Conservation (phyloP, 1,140 invertebrate species). For the Globodera rostochiensis region DNA sequence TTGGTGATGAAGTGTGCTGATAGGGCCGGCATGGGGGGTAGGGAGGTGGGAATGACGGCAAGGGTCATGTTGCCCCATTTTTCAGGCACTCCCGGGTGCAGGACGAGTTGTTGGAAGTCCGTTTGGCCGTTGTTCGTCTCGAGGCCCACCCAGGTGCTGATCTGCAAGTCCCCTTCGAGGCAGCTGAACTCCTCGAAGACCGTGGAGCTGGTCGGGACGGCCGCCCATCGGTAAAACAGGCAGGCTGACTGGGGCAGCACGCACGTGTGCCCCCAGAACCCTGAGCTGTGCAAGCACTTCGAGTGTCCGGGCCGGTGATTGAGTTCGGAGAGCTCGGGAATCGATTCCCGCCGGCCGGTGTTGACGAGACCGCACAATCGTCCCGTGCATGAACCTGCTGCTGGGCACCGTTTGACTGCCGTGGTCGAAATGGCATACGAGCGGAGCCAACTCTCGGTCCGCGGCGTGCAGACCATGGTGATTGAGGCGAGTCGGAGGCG, state of each 20-base stretch:
- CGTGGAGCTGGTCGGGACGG: not conserved
- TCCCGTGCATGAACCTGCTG: not conserved
- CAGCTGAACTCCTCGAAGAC: not conserved
- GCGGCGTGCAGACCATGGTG: not conserved
- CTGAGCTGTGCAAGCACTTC: not conserved
- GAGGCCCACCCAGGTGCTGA: not conserved
- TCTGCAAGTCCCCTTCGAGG: not conserved
- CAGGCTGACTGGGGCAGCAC: not conserved
- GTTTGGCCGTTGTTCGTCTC: conserved; percentile 1
- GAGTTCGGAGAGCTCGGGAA: too few species aligned
- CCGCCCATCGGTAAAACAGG: not conserved
- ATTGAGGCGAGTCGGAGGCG: not conserved
- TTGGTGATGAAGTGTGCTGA: not conserved
- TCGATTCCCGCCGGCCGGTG: not conserved
- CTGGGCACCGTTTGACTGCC: conserved; percentile 7
- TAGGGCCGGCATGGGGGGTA: not conserved
- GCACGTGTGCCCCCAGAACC: not conserved
- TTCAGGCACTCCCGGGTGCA: not conserved
- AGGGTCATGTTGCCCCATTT: conserved; percentile 3
- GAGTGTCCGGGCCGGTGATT: not conserved
- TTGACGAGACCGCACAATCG: not conserved
- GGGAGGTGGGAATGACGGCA: not conserved
- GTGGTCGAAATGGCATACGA: not conserved
- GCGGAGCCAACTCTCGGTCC: not conserved
- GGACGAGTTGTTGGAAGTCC: not conserved